Evolutionary conservation across 2,797 vertebrate genomes (phyloP).

Genomic region (Anableps anableps): DNA sequence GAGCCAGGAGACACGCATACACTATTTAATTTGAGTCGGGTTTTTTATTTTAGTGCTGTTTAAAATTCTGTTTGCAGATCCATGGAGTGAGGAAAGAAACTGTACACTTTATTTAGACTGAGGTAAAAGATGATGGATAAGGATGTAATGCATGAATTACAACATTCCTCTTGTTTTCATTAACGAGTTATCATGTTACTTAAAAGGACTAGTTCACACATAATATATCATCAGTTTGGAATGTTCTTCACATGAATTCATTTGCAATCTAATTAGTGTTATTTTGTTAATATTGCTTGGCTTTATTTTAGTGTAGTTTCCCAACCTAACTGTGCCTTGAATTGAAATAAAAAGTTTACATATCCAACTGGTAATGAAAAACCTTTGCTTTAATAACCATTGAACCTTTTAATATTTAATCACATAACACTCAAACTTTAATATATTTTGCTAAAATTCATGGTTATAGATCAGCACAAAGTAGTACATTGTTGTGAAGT

Average conservation of each 20-base stretch:
- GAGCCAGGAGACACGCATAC: not conserved
- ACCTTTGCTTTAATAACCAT: not conserved
- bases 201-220: not conserved
- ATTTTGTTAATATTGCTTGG: not conserved
- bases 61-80: not conserved
- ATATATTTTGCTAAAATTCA: not conserved
- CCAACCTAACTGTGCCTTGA: not conserved
- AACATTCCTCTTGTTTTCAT: not conserved
- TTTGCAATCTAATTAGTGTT: not conserved
- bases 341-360: slow-evolving; percentile 1
- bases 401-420: not conserved
- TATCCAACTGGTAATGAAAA: not conserved
- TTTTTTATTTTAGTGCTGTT: too few species aligned
- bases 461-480: not conserved
- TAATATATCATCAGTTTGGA: slow-evolving; percentile 1
- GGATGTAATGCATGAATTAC: slow-evolving; percentile 3
- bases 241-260: not conserved
- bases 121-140: slow-evolving; percentile 1
- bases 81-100: not conserved
- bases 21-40: not conserved
- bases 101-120: not conserved
- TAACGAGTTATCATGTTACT: slow-evolving; percentile 5
- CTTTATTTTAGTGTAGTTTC: not conserved
- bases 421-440: not conserved
- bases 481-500: not conserved